These are phyloP conservation scores for Drosophila repletoides DNA, from an alignment of 1,140 invertebrate genomes.

Conservation along the genomic window DNA sequence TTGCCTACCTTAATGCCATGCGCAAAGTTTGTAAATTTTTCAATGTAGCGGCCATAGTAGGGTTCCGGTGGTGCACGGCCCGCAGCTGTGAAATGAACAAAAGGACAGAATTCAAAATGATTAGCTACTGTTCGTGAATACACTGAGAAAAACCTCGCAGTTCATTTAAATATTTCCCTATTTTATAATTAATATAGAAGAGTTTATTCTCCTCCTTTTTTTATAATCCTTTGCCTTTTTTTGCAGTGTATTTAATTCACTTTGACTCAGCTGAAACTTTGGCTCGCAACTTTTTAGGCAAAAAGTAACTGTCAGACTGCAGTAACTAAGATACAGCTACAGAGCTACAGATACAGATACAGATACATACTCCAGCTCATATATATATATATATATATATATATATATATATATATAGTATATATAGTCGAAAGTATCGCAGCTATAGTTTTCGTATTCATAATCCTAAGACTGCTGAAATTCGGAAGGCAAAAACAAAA, in stretches of 20 bases:
- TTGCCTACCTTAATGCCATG: constrained; percentile 86
- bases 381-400: not conserved
- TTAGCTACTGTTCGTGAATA: too few relatives aligned
- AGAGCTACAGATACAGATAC: not conserved
- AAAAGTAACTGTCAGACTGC: too few relatives aligned
- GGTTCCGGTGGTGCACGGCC: constrained; percentile 84
- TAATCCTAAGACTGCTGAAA: constrained; percentile 54
- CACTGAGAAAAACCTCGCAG: too few relatives aligned
- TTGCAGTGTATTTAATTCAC: too few relatives aligned
- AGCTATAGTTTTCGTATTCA: constrained; percentile 43
- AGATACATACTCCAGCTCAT: not conserved
- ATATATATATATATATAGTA: not conserved
- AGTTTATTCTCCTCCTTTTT: too few relatives aligned
- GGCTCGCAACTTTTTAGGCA: not conserved
- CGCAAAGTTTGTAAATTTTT: constrained; percentile 86
- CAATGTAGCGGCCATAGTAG: constrained; percentile 90
- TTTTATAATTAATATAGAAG: too few relatives aligned
- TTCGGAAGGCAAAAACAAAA: constrained; percentile 40
- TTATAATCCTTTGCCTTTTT: too few relatives aligned
- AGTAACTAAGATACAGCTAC: too few relatives aligned
- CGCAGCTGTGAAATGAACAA: constrained; percentile 40
- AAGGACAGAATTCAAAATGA: not conserved
- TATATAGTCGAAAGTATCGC: constrained; percentile 20
- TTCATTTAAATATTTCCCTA: constrained; percentile 20
- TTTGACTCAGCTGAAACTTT: too few relatives aligned